These are phyloP conservation scores for Remorina albescens DNA, from an alignment of 2,797 vertebrate species.

Conservation along the genomic window DNA sequence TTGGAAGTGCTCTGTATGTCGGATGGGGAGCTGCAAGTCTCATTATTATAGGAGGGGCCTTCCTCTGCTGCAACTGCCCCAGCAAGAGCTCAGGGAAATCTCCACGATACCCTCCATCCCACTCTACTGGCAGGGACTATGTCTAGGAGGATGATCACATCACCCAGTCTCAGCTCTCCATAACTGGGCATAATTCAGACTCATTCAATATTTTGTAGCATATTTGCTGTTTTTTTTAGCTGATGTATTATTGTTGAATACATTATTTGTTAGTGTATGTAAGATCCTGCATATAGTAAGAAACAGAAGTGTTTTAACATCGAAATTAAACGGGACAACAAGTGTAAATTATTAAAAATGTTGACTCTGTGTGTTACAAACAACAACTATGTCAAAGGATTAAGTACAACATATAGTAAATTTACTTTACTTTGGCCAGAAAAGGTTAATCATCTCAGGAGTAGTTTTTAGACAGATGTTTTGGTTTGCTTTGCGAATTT, in stretches of 20 bases:
- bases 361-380: background rate
- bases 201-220: constrained; percentile 18
- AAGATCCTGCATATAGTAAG: background rate
- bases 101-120: constrained; percentile 64
- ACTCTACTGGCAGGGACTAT: constrained; percentile 83
- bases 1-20: constrained; percentile 93
- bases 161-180: background rate
- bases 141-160: constrained; percentile 68
- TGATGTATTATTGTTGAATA: constrained; percentile 14
- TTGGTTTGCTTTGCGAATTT: constrained; percentile 11
- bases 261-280: background rate
- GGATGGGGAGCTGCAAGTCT: constrained; percentile 92
- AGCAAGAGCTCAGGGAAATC: constrained; percentile 32
- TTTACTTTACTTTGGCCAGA: background rate
- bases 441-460: background rate
- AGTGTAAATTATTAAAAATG: background rate
- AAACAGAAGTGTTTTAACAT: background rate
- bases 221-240: constrained; percentile 17
- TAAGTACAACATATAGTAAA: background rate
- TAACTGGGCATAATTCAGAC: background rate
- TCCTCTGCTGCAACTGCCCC: constrained; percentile 91
- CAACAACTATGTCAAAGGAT: background rate
- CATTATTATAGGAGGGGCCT: constrained; percentile 88
- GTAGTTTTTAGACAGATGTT: background rate
- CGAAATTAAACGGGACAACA: too few relatives aligned